These are phyloP conservation scores for Heloderma charlesbogerti DNA, from an alignment of 2,113 vertebrate species.

Conservation along the genomic window DNA sequence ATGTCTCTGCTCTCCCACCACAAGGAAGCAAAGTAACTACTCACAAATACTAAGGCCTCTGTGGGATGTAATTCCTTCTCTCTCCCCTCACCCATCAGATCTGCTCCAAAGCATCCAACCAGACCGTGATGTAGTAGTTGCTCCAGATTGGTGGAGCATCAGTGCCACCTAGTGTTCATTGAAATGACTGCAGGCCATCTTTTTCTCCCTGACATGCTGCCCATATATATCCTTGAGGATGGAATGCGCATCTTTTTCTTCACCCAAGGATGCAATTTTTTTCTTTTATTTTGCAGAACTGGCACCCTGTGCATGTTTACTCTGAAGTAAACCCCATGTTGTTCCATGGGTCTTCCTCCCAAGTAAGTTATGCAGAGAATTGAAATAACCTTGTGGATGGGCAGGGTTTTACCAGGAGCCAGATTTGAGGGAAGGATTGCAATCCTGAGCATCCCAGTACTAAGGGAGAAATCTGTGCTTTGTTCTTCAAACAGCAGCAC, in stretches of 20 bases:
- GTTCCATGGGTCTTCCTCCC: neutral
- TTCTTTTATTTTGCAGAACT: neutral
- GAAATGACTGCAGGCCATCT: neutral
- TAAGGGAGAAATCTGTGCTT: neutral
- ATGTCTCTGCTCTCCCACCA: neutral
- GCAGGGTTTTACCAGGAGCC: neutral
- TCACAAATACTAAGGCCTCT: neutral
- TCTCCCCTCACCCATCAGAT: neutral
- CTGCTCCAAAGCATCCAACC: neutral
- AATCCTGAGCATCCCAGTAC: neutral
- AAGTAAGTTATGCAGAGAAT: neutral
- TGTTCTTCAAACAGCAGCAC: neutral
- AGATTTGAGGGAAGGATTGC: neutral
- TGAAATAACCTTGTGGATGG: neutral
- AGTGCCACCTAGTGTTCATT: constrained; percentile 24
- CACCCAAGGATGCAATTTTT: neutral
- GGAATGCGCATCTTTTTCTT: neutral
- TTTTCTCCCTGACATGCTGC: neutral
- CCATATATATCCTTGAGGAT: neutral
- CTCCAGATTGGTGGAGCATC: constrained; percentile 19
- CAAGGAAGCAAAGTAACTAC: neutral
- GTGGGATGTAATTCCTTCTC: neutral
- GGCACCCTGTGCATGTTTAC: neutral
- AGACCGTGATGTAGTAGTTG: no score
- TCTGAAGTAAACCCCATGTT: neutral